phyloP scores from a whole-genome alignment of 1,140 invertebrate species.

The Cyrtorhinus lividipennis region DNA sequence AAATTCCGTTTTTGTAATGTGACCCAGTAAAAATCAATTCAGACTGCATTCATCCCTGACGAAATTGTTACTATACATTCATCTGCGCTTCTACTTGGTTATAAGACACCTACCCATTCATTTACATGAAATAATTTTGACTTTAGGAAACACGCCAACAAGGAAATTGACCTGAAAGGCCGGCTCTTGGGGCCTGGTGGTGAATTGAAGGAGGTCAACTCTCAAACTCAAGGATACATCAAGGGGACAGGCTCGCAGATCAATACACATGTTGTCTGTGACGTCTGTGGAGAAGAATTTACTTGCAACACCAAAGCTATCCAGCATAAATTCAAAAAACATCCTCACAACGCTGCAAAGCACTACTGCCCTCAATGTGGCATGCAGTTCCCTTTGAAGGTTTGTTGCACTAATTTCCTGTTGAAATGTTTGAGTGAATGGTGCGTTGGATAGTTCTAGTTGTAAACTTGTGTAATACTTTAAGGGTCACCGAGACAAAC shows the following conservation, averaged over 20 bases:
- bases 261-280: conserved; percentile 30
- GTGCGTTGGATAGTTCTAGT: too few relatives aligned
- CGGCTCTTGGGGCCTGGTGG: conserved; percentile 24
- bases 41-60: too few relatives aligned
- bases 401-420: too few relatives aligned
- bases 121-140: too few relatives aligned
- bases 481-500: conserved; percentile 41
- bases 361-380: conserved; percentile 51
- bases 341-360: conserved; percentile 43
- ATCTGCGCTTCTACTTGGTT: too few relatives aligned
- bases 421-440: too few relatives aligned
- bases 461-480: too few relatives aligned
- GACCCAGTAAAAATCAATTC: too few relatives aligned
- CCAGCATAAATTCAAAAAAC: conserved; percentile 48
- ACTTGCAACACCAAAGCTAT: conserved; percentile 43
- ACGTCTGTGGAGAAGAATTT: conserved; percentile 43
- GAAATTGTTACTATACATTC: too few relatives aligned
- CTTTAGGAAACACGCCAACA: conserved; percentile 37
- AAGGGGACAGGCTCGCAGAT: conserved; percentile 24
- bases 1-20: too few relatives aligned
- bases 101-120: too few relatives aligned
- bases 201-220: conserved; percentile 24
- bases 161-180: conserved; percentile 34
- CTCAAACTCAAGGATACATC: conserved; percentile 16
- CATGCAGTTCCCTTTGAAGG: conserved; percentile 52